Evolutionary conservation across 2,888 invertebrate genomes (phyloP), one percentile per base, ranked within the genome.

Genomic region (Chelonus formosanus): DNA sequence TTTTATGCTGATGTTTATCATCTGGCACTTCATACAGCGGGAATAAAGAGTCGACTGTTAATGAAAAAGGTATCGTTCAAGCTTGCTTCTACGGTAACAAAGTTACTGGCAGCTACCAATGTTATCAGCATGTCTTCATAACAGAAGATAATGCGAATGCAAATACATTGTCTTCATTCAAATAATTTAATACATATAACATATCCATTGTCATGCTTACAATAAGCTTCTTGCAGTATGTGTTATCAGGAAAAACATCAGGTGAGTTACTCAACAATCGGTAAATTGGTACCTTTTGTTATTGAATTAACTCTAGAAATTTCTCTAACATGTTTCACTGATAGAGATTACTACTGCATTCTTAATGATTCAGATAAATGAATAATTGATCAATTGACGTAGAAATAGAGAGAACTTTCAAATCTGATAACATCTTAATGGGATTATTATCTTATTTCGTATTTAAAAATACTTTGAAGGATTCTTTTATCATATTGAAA

Each of bases 1-100:
- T 94, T 91, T 80, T 91, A 89, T 75, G 90, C 92, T 0, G 94
- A 94, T 79, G 84, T 93, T 1, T 91, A 90, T 80, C 89, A 91
- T 31, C 80, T 94, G 62, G 90, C 92, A 68, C 86, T 89, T 82
- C 86, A 88, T 0, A 90, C 90, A 66, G 88, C 88, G 0, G 89
- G 89, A 0, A 88, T 89, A 62, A 88, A 88, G 74, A 88, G 88
- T 4, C 86, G 88, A 8, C 82, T 88, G 8, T 80, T 86, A 0
- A 86, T 90, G 0, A 86, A 87, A 78, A 84, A 83, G 48, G 85
- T 89, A 70, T 88, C 89, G 32, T 88, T 86, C 72, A 86, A 87
- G 20, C 85, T 90, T 0, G 87, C 89, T 0, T 87, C 89, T 62
- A 89, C 90, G 0, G 87, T 92, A 0, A 87, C 88, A 65, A 85